phyloP scores from a whole-genome alignment of 2,888 invertebrate genomes.

The Acanthosoma haemorrhoidale region DNA sequence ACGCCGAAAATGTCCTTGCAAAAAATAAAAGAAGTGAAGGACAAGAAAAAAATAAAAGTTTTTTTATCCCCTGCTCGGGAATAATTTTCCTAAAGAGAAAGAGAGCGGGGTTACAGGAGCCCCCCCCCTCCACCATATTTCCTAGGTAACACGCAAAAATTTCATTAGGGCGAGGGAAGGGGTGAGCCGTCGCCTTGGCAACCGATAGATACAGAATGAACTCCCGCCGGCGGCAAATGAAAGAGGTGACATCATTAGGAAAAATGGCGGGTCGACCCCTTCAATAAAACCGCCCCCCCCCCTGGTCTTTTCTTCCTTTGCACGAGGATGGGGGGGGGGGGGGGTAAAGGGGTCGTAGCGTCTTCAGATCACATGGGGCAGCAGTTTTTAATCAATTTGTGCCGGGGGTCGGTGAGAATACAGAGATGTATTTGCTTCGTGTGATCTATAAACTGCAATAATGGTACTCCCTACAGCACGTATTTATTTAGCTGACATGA shows the following conservation, averaged over 20 bases:
- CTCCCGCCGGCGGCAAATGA: constrained; percentile 22
- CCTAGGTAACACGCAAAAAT: constrained; percentile 15
- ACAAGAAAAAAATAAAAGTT: not conserved
- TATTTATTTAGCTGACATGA: too few species aligned
- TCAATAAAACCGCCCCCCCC: not conserved
- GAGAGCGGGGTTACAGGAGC: not conserved
- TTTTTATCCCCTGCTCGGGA: too few species aligned
- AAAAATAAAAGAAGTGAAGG: not conserved
- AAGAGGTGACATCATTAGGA: constrained; percentile 29
- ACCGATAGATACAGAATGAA: constrained; percentile 25
- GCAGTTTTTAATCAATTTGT: too few species aligned
- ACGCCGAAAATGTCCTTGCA: too few species aligned
- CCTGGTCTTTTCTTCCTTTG: too few species aligned
- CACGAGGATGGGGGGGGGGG: too few species aligned
- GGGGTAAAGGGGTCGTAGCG: too few species aligned
- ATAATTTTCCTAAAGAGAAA: not conserved
- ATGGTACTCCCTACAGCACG: too few species aligned
- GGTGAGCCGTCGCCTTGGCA: constrained; percentile 1
- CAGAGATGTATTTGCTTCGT: too few species aligned
- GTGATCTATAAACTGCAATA: too few species aligned
- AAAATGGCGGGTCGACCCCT: constrained; percentile 16
- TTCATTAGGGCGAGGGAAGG: constrained; percentile 11
- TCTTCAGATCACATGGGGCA: too few species aligned
- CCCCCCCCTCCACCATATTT: constrained; percentile 10
- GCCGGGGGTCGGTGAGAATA: too few species aligned